Evolutionary conservation across 2,797 vertebrate genomes (phyloP).

Genomic region (Spatula clypeata): DNA sequence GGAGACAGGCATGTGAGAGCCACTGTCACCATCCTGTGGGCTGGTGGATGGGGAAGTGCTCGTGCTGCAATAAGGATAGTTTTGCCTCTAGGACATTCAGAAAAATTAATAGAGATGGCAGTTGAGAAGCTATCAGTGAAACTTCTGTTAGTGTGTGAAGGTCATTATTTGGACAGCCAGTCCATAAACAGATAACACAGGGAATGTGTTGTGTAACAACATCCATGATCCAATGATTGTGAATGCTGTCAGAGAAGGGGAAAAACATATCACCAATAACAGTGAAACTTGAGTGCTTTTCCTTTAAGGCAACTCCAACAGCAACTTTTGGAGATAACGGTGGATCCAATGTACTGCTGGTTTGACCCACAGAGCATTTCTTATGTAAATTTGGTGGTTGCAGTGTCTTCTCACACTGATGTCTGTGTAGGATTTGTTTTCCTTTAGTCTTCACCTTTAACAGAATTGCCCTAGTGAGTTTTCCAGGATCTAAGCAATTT

Average conservation of each 20-base stretch:
- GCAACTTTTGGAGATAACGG: neutral
- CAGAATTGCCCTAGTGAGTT: neutral
- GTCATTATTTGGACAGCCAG: neutral
- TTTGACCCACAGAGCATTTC: neutral
- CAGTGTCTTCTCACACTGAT: neutral
- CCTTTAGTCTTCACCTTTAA: neutral
- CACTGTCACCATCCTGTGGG: neutral
- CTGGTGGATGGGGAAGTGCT: neutral
- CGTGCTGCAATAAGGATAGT: neutral
- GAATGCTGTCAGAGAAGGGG: neutral
- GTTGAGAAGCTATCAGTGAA: neutral
- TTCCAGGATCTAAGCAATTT: neutral
- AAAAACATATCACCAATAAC: neutral
- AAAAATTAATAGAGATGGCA: neutral
- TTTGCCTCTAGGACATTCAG: neutral
- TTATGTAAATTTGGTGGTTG: neutral
- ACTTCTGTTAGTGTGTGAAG: neutral
- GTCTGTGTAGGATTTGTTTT: neutral
- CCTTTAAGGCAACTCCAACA: neutral
- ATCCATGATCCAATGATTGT: accelerated
- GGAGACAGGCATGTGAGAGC: neutral
- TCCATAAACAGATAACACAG: neutral
- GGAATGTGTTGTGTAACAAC: neutral
- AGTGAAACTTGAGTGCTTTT: neutral
- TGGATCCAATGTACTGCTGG: neutral